Base-by-base conservation (phyloP, 2,888 invertebrate species). In the Drosophila fungiperda region DNA sequence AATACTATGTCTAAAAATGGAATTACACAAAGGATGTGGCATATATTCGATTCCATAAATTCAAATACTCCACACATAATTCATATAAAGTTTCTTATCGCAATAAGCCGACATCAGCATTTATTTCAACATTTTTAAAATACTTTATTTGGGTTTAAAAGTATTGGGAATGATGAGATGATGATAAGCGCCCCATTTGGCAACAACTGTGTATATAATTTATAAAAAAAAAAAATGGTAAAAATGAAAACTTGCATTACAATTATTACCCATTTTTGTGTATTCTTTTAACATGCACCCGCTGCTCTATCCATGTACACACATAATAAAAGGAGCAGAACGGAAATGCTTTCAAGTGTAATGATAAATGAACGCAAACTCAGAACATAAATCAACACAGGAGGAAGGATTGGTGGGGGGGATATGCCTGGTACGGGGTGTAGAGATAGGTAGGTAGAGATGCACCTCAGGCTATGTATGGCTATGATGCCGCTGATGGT, bases 311-410 rank as follows among this genome's bases (percentile, higher is more conserved):
- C 42, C 58, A 60, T 73, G 72, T 80, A 64, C 73, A 68, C 59
- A 69, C 71, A 82, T 83, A 89, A 89, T 80, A 85, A 89, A 73
- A 54, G 67, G 67, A 78, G 85, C 80, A 85, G 83, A 86, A 77
- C 78, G 78, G 75, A 81, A 88, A 89, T 85, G 85, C 85, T 85
- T 89, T 89, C 85, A 85, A 87, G 90, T 85, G 90, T 85, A 85
- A 85, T 85, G 85, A 85, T 85, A 85, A 85, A 85, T 85, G 85
- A 89, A 89, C 81, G 85, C 85, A 89, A 85, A 85, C 90, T 85
- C 90, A 60, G 88, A 68, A 90, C 90, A 85, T 85, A 85, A 85
- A 85, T 85, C 85, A 85, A 78, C 81, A 59, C 62, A 50, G n/a
- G 23, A 36, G 45, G n/a, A 35, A 32, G 33, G 29, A 15, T 49